Evolutionary conservation across 1,140 invertebrate species (phyloP), one percentile per base, ranked within the genome.

Genomic region (Spodoptera litura): DNA sequence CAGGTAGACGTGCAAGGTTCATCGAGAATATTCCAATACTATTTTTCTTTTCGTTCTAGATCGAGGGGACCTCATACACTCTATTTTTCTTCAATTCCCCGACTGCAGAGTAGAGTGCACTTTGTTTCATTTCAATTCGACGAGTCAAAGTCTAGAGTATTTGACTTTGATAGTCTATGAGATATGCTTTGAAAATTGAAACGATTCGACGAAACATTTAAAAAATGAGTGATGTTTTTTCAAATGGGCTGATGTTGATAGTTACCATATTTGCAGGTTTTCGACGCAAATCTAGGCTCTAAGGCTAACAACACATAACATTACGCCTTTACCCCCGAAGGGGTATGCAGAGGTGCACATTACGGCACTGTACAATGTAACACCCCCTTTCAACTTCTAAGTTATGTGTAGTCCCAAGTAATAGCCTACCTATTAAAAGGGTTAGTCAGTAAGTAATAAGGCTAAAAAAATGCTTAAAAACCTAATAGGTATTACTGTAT

Each of bases 41-140:
- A 61, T 61, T 61, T 59, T 61, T 25, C 38, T 49, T 49, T 12
- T 10, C 38, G 38, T 10, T 10, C 38, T 6, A 12, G 0, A 25
- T 49, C 38, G 15, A 49, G 15, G 15, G 38, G 15, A 44, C 35
- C 15, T 66, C 62, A 66, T 66, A 49, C 62, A 49, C 58, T 61
- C 27, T 6, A n/a, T 66, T 66, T 66, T 66, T 66, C 62, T 66
- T 66, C 62, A 66, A 66, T 66, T 49, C 62, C 62, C 62, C 11
- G 59, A 2, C 15, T 15, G 15, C 49, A 38, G 12, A 15, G 38
- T 49, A 25, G 62, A 66, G 62, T 66, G 62, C 62, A 66, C 62
- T 51, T 66, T 66, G 62, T 66, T 66, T 66, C 62, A 66, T 49
- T 66, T 66, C 62, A 66, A 66, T 66, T 66, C 38, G 15, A 20